Evolutionary conservation across 2,888 invertebrate species (phyloP), one percentile per base, ranked within the genome.

Genomic region (Epinotia ramella): DNA sequence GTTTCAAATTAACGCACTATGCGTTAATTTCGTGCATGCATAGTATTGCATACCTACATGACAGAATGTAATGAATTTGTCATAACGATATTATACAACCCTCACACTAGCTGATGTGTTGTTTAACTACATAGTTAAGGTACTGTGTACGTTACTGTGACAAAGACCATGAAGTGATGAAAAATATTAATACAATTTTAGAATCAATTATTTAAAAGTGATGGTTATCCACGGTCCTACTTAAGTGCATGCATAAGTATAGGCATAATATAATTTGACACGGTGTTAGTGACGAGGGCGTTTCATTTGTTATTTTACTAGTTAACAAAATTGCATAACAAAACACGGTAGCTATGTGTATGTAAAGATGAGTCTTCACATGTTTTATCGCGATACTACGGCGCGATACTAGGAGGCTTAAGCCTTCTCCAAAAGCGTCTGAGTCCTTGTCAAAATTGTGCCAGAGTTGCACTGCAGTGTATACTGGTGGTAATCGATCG

Each of bases 131-230:
- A n/a, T n/a, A 63, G 40, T 18, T 64, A 16, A 24, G 3, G 20
- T 24, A 64, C 64, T 64, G 64, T 24, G 1, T 28, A 46, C 20
- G 4, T 28, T 66, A 59, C 13, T 60, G 59, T 20, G 46, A 59
- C 20, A 57, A 3, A 20, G 20, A 46, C 12, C 24, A 60, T 60
- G 46, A 69, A 69, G 69, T 69, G 69, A 46, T 28, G 69, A 60
- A 69, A 60, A 28, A 46, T 69, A 60, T 69, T 69, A 69, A 69
- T 69, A 69, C 12, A 46, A 69, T 60, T 69, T 60, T 24, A n/a
- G 59, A 69, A 60, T 69, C 59, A 60, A 46, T 69, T 69, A 46
- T 69, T 68, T 46, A 60, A 28, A 60, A 69, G 60, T 69, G 69
- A 59, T 60, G 59, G 60, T 69, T 69, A 69, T 69, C 69, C n/a